These are phyloP conservation scores for Myrmecobius fasciatus DNA, from an alignment of 2,113 vertebrate species.

Conservation along the genomic window DNA sequence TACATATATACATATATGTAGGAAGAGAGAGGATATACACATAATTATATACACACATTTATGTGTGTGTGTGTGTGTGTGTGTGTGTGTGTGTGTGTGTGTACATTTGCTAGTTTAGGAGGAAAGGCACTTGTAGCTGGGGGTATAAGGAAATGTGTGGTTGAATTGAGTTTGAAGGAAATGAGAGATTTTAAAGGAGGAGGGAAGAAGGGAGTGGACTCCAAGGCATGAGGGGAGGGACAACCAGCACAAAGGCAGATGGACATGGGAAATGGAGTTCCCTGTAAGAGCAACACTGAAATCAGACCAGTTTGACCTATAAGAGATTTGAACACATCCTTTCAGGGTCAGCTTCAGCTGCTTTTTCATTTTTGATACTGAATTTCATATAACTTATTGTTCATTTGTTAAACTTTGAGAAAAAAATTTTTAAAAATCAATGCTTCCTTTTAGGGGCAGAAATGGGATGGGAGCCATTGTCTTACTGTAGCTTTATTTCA, in stretches of 20 bases:
- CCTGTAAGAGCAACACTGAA: background rate
- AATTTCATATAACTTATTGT: background rate
- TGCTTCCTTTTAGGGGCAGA: background rate
- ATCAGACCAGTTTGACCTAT: background rate
- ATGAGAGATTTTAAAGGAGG: background rate
- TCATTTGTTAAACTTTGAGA: background rate
- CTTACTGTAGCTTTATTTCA: background rate
- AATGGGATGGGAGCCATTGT: background rate
- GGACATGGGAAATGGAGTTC: background rate
- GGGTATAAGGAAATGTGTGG: background rate
- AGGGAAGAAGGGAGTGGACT: background rate
- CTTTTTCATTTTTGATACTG: background rate
- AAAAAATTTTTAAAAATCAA: background rate
- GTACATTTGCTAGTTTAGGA: background rate
- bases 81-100: too few species aligned
- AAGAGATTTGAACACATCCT: background rate
- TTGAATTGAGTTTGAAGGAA: background rate
- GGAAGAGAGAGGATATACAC: too few species aligned
- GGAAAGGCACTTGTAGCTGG: background rate
- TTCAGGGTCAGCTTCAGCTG: background rate
- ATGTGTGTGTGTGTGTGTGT: too few species aligned
- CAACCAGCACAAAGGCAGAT: background rate
- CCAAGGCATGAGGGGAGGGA: background rate
- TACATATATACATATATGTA: too few species aligned
- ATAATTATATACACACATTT: too few species aligned